phyloP scores from a whole-genome alignment of 2,797 vertebrate genomes.

The Erethizon dorsatum region DNA sequence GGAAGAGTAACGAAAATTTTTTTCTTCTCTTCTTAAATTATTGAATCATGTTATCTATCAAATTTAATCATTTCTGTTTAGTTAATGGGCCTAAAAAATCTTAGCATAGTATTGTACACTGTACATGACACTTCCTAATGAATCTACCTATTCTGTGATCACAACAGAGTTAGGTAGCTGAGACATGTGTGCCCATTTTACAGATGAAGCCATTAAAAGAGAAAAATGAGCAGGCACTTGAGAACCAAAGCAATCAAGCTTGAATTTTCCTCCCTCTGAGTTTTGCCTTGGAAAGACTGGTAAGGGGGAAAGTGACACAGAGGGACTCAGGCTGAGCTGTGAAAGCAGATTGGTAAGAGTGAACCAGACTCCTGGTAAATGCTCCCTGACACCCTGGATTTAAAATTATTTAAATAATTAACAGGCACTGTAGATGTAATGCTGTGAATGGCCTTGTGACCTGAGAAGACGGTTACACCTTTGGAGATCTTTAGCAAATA shows the following conservation, averaged over 20 bases:
- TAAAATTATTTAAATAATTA: slow-evolving; percentile 81
- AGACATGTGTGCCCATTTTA: not conserved
- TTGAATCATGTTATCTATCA: not conserved
- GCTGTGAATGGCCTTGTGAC: slow-evolving; percentile 74
- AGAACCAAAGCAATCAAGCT: not conserved
- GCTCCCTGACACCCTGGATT: slow-evolving; percentile 13
- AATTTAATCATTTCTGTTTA: slow-evolving; percentile 26
- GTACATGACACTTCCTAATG: not conserved
- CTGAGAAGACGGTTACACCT: slow-evolving; percentile 72
- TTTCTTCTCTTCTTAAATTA: slow-evolving; percentile 30
- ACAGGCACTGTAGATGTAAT: slow-evolving; percentile 69
- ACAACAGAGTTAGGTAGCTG: not conserved
- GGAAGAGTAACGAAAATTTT: not conserved
- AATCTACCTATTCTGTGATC: not conserved
- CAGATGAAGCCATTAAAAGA: not conserved
- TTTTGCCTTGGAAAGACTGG: not conserved
- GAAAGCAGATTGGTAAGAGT: not conserved
- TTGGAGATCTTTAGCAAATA: slow-evolving; percentile 83
- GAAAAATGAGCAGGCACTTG: not conserved
- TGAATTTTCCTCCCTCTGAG: not conserved
- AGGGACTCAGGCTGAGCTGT: not conserved
- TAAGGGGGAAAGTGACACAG: not conserved
- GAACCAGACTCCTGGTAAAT: slow-evolving; percentile 38
- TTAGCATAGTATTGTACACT: not conserved
- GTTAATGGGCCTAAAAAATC: not conserved